Evolutionary conservation across 2,888 invertebrate genomes (phyloP), one percentile per base, ranked within the genome.

Genomic region (Ommatoiulus sabulosus): DNA sequence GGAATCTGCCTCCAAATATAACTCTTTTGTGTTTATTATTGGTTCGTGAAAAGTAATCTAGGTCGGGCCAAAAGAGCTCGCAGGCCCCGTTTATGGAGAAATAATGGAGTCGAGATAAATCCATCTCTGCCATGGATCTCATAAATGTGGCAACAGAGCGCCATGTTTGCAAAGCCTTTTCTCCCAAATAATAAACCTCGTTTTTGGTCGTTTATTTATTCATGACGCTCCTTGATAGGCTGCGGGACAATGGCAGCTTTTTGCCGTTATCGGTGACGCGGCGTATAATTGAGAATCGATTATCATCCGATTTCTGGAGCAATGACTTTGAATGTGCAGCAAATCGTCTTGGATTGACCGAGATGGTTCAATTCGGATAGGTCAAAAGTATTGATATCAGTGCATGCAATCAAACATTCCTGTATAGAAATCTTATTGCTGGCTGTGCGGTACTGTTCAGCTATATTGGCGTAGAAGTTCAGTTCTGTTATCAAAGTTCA

Each of bases 1-100:
- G 72, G 72, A 72, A 72, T 72, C 72, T 72, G 72, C 72, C 20
- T 24, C 72, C 72, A 72, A 72, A 72, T 72, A 72, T 72, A 72
- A 72, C 72, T 24, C 72, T 72, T 72, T 72, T 24, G 72, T 72
- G 72, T 72, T 63, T 72, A 72, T 72, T 72, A 72, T 72, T 72
- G 72, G 24, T 72, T 72, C 72, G 24, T 72, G 72, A 72, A 72
- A 72, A 72, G 24, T 72, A 72, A 72, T 72, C 24, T 72, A 72
- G 72, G 72, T 72, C 72, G 24, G 24, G 24, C 72, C 72, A 72
- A 72, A 72, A 72, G 72, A 24, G 72, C 72, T 72, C 35, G 72
- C 24, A 63, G 72, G 24, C 72, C 72, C 72, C 72, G 72, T 72
- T 24, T 72, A 72, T 72, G 72, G 72, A 20, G 10, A 72, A 24